phyloP scores from a whole-genome alignment of 2,113 vertebrate species.

The Elephas maximus region DNA sequence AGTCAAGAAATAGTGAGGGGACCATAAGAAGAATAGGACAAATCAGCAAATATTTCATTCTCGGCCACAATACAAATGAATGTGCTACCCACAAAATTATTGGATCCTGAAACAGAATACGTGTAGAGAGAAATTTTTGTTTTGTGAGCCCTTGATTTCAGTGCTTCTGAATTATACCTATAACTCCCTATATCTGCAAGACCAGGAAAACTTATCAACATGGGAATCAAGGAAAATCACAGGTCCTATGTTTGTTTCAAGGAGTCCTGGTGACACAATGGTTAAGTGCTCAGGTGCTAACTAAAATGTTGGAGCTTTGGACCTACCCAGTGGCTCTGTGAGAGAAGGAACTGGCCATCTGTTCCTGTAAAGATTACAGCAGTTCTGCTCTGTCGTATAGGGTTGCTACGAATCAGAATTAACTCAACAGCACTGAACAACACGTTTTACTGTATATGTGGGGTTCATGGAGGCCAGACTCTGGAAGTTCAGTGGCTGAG shows the following conservation, averaged over 20 bases:
- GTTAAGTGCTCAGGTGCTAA: neutral
- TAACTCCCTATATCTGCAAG: neutral
- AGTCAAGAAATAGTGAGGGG: neutral
- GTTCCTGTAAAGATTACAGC: neutral
- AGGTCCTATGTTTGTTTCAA: neutral
- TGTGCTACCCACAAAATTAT: rapidly evolving
- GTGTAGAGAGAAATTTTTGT: neutral
- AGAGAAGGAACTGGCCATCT: neutral
- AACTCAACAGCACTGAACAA: too few species aligned
- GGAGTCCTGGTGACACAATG: neutral
- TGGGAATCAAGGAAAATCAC: neutral
- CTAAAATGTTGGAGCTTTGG: neutral
- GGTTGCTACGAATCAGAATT: too few species aligned
- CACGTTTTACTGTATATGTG: neutral
- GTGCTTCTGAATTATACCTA: neutral
- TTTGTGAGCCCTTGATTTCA: neutral
- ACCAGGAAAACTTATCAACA: neutral
- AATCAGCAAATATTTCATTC: neutral
- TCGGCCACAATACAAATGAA: neutral
- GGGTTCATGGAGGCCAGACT: neutral
- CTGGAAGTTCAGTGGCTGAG: neutral
- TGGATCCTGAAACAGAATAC: neutral
- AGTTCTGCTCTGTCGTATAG: too few species aligned
- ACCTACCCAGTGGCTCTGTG: neutral
- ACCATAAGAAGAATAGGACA: rapidly evolving